A percentile compares a stretch with the other conserved stretches of the same genome.
Conservation (phyloP, 2,888 invertebrate genomes). For the Tachystola acroxantha region DNA sequence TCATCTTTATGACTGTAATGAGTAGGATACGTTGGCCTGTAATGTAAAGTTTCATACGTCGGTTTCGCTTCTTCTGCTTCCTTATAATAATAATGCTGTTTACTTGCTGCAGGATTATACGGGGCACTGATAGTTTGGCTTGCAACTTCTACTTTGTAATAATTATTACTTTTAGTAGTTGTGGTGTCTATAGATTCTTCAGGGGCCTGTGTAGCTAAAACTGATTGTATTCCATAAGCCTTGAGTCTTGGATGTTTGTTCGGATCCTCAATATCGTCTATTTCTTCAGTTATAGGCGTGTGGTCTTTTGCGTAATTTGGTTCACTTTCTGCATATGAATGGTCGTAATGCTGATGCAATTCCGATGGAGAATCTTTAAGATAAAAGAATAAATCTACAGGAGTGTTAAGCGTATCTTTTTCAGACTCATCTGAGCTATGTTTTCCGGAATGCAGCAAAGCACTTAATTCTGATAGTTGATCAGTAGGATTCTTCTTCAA, state of each 20-base stretch:
- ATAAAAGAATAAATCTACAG: conserved; percentile 58
- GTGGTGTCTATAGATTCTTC: conserved; percentile 25
- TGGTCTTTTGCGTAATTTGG: conserved; percentile 49
- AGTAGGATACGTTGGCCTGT: conserved; percentile 10
- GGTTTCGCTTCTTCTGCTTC: conserved; percentile 25
- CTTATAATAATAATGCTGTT: conserved; percentile 21
- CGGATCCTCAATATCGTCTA: conserved; percentile 60
- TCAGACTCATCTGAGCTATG: conserved; percentile 18
- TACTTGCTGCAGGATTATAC: conserved; percentile 20
- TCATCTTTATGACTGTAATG: not conserved
- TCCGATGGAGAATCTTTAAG: conserved; percentile 39
- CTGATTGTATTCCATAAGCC: conserved; percentile 24
- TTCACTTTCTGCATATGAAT: conserved; percentile 32
- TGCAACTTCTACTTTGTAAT: conserved; percentile 51
- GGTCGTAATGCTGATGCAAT: conserved; percentile 31
- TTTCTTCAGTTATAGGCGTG: conserved; percentile 65
- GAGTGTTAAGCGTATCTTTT: conserved; percentile 36
- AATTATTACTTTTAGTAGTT: conserved; percentile 42
- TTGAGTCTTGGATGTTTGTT: conserved; percentile 27
- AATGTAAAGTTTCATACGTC: conserved; percentile 33
- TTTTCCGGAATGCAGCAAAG: conserved; percentile 44
- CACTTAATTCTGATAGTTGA: conserved; percentile 69
- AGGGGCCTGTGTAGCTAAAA: conserved; percentile 25
- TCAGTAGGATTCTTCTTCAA: conserved; percentile 65
- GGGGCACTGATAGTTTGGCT: conserved; percentile 36